Evolutionary conservation across 1,140 invertebrate genomes (phyloP), one percentile per base, ranked within the genome.

Genomic region (Gonioctena quinquepunctata): DNA sequence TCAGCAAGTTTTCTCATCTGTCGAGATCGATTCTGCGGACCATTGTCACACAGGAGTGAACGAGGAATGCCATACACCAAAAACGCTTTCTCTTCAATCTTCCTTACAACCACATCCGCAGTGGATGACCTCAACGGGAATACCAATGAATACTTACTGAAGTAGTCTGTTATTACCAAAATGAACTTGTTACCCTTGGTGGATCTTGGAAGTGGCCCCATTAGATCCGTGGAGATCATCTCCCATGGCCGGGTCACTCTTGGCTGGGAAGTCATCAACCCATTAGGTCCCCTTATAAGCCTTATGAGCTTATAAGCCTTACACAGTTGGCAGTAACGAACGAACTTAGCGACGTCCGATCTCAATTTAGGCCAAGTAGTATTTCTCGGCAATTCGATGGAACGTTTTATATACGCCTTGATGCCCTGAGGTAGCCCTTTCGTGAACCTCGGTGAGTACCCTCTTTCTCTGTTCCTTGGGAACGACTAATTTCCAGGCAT

Each of bases 291-390:
- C 48, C 64, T 69, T 50, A 79, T 71, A 7, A 76, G 69, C n/a
- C n/a, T n/a, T n/a, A n/a, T n/a, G 0, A 75, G 69, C 49, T 83
- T 82, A 19, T 61, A 26, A 2, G 42, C 18, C n/a, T 73, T 68
- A 71, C 80, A 83, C 0, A 62, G 66, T 4, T 28, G 8, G 67
- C 83, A 84, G 5, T 22, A 23, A 1, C 68, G 49, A 1, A 83
- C 74, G 64, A 72, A 79, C 1, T 26, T 16, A 0, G 49, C 42
- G 1, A 80, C 68, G 70, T 82, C 78, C 5, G 25, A 49, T 27
- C 61, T 69, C 72, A 80, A 76, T 2, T 69, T 68, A 0, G 77
- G 77, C 79, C 80, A 83, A 54, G n/a, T 78, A 82, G 65, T 78
- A 83, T 2, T 11, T 13, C 2, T 42, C 11, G 7, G 23, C 7